phyloP scores from a whole-genome alignment of 2,888 invertebrate genomes.

The Macrosiphum euphorbiae region DNA sequence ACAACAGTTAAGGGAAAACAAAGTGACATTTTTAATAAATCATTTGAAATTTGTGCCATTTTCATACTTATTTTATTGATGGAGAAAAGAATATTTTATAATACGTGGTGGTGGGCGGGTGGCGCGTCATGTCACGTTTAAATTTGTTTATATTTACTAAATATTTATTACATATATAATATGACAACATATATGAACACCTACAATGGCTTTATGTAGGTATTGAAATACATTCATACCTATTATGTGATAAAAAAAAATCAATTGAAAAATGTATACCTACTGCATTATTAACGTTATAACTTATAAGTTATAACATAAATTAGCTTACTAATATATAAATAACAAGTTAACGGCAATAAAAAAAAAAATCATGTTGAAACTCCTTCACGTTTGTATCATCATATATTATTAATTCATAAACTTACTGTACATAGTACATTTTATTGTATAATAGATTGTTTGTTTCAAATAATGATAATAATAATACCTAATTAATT shows the following conservation, averaged over 20 bases:
- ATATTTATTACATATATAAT: background rate
- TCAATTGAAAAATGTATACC: background rate
- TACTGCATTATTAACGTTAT: background rate
- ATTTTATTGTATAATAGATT: background rate
- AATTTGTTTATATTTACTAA: background rate
- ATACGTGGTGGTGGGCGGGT: background rate
- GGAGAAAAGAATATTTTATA: background rate
- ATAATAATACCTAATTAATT: background rate
- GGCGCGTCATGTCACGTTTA: background rate
- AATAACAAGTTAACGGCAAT: background rate
- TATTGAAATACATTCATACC: background rate
- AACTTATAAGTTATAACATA: background rate
- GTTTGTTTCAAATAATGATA: background rate
- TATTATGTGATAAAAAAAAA: background rate
- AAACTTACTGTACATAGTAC: background rate
- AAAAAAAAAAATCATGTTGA: background rate
- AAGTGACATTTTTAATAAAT: background rate
- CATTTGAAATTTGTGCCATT: background rate
- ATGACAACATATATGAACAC: no score
- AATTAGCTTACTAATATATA: no score
- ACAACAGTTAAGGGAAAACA: background rate
- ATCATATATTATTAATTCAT: background rate
- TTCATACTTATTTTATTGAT: background rate
- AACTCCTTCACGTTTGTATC: background rate
- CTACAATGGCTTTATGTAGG: background rate